Percentiles rank a stretch among this genome's conserved stretches.
Conservation (phyloP, 2,797 vertebrate genomes). For the Eulemur albifrons region DNA sequence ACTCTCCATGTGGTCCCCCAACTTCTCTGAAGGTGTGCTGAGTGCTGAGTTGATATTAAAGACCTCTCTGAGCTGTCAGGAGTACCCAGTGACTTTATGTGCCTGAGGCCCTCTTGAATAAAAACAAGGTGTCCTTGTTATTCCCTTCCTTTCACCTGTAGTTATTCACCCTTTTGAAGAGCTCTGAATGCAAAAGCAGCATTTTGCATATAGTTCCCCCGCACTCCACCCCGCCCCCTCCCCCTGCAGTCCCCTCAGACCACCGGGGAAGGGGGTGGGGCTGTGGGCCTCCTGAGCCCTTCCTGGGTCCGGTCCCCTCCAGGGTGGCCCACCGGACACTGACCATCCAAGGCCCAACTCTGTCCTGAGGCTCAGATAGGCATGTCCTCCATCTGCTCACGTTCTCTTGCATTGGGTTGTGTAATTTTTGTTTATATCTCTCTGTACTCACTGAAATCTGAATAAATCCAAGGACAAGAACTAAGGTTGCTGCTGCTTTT, state of each 20-base stretch:
- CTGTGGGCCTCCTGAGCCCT: no score
- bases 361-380: not conserved
- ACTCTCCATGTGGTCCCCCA: not conserved
- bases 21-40: not conserved
- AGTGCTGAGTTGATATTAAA: accelerated
- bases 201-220: not conserved
- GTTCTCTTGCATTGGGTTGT: not conserved
- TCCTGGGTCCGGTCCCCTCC: not conserved
- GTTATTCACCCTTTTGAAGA: not conserved
- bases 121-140: not conserved
- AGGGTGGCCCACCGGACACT: no score
- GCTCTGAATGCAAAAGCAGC: not conserved
- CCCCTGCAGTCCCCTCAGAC: not conserved
- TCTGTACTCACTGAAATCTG: not conserved
- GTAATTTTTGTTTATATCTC: not conserved
- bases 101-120: not conserved
- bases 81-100: accelerated
- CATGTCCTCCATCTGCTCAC: not conserved
- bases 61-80: not conserved
- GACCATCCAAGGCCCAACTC: accelerated
- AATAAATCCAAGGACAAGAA: not conserved
- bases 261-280: not conserved
- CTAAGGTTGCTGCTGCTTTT: not conserved
- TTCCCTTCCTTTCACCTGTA: not conserved
- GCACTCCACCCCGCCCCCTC: no score